A percentile compares a stretch with the other conserved stretches of the same genome.
Evolutionary conservation across 64 coral and sea anemone species (phyloP).

Genomic region (Stylophora pistillata): DNA sequence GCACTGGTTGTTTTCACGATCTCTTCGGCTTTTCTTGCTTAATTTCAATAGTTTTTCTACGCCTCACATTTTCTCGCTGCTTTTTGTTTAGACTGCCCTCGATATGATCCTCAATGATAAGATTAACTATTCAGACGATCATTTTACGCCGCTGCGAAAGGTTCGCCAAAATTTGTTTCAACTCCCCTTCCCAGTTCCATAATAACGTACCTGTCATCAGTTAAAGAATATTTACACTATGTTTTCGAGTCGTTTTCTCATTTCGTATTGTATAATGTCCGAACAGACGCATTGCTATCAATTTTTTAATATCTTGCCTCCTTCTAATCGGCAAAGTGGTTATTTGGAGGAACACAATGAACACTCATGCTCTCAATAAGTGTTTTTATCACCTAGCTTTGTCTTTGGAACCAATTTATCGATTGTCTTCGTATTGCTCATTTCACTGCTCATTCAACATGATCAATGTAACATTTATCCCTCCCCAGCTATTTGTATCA

Average conservation of each 20-base stretch:
- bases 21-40: neutral
- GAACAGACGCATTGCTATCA: neutral
- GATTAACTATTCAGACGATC: neutral
- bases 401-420: neutral
- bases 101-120: neutral
- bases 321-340: neutral
- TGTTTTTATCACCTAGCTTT: neutral
- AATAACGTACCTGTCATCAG: neutral
- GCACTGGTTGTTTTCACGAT: neutral
- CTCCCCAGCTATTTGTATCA: neutral
- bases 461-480: neutral
- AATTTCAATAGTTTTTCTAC: neutral
- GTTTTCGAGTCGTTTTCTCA: neutral
- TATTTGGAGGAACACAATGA: constrained; percentile 1
- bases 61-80: neutral
- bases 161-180: neutral
- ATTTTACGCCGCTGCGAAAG: neutral
- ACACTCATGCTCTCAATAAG: neutral
- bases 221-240: neutral
- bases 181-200: neutral
- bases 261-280: neutral
- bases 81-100: neutral
- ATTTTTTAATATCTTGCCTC: neutral
- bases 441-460: neutral
- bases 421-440: neutral